A percentile compares a stretch with the other conserved stretches of the same genome.
These are phyloP conservation scores for Poliocrania exsul DNA, from an alignment of 2,797 vertebrate species.

Conservation along the genomic window DNA sequence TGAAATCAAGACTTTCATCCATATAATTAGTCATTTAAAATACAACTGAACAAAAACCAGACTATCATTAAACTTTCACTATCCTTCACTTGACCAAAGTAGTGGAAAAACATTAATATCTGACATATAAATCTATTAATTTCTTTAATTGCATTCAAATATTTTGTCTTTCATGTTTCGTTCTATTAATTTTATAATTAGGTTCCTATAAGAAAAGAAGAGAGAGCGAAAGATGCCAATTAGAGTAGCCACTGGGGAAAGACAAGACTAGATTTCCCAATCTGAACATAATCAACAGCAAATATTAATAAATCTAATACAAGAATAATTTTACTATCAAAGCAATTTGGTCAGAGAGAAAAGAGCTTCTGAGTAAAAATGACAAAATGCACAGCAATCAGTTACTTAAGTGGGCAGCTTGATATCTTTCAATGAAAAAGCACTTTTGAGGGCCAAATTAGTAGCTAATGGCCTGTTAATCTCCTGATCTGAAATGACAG, in stretches of 20 bases:
- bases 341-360: neutral
- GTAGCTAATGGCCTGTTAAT: neutral
- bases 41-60: neutral
- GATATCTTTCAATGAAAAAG: neutral
- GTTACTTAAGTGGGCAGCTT: neutral
- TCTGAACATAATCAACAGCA: neutral
- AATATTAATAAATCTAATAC: neutral
- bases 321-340: constrained; percentile 19
- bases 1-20: neutral
- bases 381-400: neutral
- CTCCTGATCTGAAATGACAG: neutral
- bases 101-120: neutral
- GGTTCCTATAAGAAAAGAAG: neutral
- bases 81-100: neutral
- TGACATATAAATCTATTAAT: neutral
- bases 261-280: neutral
- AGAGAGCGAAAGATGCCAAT: neutral
- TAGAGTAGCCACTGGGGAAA: neutral
- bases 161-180: neutral
- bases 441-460: neutral
- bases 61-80: neutral
- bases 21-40: neutral
- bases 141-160: neutral
- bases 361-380: neutral
- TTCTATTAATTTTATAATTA: constrained; percentile 22